Evolutionary conservation across 1,140 invertebrate genomes (phyloP).

Genomic region (Drosophila watanabei): DNA sequence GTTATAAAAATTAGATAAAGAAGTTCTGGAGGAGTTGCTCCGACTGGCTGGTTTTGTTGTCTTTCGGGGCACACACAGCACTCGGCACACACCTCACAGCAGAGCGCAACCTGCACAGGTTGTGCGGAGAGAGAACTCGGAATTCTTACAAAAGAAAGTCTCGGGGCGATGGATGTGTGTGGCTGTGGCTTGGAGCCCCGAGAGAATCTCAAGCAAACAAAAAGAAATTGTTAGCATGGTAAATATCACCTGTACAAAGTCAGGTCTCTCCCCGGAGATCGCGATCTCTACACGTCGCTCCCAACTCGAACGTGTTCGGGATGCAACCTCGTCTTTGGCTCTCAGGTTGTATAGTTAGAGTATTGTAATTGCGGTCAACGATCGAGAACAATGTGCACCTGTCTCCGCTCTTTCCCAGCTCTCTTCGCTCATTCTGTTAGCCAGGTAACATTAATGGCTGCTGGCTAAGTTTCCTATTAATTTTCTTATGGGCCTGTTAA

Average conservation of each 20-base stretch:
- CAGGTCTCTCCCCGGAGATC: conserved; percentile 40
- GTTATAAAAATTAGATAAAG: conserved; percentile 79
- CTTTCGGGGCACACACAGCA: conserved; percentile 1
- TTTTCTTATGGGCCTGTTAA: conserved; percentile 51
- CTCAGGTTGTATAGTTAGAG: conserved; percentile 9
- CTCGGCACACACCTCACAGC: neutral
- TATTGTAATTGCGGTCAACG: conserved; percentile 63
- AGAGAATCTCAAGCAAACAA: conserved; percentile 40
- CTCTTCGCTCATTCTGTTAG: conserved; percentile 30
- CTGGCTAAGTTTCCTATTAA: conserved; percentile 28
- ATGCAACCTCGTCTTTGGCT: neutral
- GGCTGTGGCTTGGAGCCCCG: conserved; percentile 13
- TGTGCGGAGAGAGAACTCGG: conserved; percentile 20
- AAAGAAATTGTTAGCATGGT: conserved; percentile 68
- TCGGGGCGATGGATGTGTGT: conserved; percentile 23
- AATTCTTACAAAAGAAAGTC: conserved; percentile 55
- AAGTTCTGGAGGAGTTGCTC: conserved; percentile 64
- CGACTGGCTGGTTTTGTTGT: conserved; percentile 25
- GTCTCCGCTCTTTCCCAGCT: conserved; percentile 44
- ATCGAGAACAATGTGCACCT: conserved; percentile 71
- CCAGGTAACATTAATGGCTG: conserved; percentile 8
- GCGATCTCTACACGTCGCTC: conserved; percentile 24
- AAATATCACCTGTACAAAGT: conserved; percentile 54
- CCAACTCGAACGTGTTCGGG: conserved; percentile 65
- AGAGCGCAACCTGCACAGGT: conserved; percentile 36